Conservation (phyloP, 2,113 vertebrate genomes). For the Trogon surrucura region DNA sequence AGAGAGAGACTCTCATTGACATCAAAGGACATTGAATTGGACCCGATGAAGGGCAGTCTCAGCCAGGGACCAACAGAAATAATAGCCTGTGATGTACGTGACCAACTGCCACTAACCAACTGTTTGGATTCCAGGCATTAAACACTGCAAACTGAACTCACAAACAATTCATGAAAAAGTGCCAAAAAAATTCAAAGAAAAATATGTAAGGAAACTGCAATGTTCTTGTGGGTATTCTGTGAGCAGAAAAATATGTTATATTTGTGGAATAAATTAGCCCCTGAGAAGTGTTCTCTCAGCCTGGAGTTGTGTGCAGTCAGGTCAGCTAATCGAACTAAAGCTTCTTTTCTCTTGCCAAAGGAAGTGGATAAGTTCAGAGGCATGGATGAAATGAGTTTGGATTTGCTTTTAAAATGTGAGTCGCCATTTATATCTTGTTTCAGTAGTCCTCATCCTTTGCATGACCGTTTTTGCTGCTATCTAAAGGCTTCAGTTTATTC, state of each 20-base stretch:
- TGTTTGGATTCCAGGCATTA: not conserved
- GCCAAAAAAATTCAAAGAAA: constrained; percentile 51
- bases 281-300: not conserved
- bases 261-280: constrained; percentile 33
- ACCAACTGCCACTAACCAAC: constrained; percentile 16
- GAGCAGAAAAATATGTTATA: constrained; percentile 31
- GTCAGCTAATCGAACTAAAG: not conserved
- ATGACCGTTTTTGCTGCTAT: not conserved
- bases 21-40: not conserved
- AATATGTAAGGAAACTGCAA: constrained; percentile 26
- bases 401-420: constrained; percentile 17
- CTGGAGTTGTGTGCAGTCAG: not conserved
- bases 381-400: not conserved
- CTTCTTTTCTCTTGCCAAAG: not conserved
- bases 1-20: not conserved
- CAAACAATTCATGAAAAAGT: constrained; percentile 51
- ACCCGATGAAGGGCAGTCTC: not conserved
- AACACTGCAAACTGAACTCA: not conserved
- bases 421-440: not conserved
- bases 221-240: constrained; percentile 31
- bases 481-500: not conserved
- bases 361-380: not conserved
- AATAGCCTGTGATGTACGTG: constrained; percentile 38
- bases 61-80: constrained; percentile 35
- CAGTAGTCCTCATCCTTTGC: not conserved